Conservation (phyloP, 1,140 invertebrate species). For the Teleogryllus occipitalis region DNA sequence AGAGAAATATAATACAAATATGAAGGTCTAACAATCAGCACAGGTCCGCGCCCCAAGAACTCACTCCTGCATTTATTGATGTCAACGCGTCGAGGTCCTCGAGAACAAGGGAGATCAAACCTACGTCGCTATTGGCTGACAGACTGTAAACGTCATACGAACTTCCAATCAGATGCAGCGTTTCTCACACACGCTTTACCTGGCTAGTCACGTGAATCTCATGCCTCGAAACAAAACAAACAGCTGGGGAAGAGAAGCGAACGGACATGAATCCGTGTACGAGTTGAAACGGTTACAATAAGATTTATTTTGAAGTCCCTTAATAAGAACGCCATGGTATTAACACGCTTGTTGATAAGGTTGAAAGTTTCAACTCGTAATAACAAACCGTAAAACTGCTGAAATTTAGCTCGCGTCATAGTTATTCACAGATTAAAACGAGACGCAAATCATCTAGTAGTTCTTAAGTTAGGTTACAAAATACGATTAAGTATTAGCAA, state of each 20-base stretch:
- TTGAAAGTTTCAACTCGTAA: too few species aligned
- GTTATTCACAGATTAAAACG: too few species aligned
- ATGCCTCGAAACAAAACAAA: conserved; percentile 50
- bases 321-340: too few species aligned
- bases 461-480: too few species aligned
- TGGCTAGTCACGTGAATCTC: conserved; percentile 48
- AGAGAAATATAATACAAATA: conserved; percentile 22
- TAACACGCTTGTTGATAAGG: too few species aligned
- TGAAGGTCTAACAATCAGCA: conserved; percentile 27
- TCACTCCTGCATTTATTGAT: conserved; percentile 47
- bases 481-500: too few species aligned
- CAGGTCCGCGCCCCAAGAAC: conserved; percentile 39
- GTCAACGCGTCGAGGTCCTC: conserved; percentile 38
- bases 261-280: not conserved
- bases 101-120: conserved; percentile 34
- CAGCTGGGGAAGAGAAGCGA: conserved; percentile 29
- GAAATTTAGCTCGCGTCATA: too few species aligned
- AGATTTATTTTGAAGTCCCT: too few species aligned
- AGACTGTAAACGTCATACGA: conserved; percentile 34
- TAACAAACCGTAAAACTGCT: too few species aligned
- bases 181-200: conserved; percentile 27
- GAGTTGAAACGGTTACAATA: not conserved
- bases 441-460: too few species aligned
- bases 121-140: conserved; percentile 38
- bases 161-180: conserved; percentile 35